Evolutionary conservation across 2,888 invertebrate species (phyloP), one percentile per base, ranked within the genome.

Genomic region (Orchesella flavescens): DNA sequence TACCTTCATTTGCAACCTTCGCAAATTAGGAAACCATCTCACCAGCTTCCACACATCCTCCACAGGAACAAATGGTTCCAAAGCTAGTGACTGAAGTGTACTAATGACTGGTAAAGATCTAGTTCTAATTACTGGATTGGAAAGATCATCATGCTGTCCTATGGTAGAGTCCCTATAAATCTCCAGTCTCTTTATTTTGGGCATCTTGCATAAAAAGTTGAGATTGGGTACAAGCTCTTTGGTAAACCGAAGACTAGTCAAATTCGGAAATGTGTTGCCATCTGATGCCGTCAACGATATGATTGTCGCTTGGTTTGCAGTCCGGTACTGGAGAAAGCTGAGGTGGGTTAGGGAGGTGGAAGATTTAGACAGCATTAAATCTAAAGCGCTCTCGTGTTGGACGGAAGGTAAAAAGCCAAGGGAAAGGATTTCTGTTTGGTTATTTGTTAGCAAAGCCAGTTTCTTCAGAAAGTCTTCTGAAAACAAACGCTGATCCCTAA

Each of bases 11-110:
- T 85, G 82, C 13, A 85, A 17, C 19, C 79, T 49, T 19, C n/a
- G n/a, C 34, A 85, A 19, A 49, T 82, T 73, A 0, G 82, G 82
- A 63, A 85, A 85, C 71, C 73, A 78, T 55, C 68, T 61, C 0
- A 57, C 63, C 15, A 85, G 13, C 24, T 79, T 85, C 69, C 78
- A 73, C 10, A 82, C 75, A 23, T 82, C 53, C 15, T 85, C 84
- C 10, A 65, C 44, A 0, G 82, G 74, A 2, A 82, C 44, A 21
- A 69, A 57, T 0, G 74, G 72, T 21, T 85, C 84, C 10, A 80
- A n/a, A 1, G 74, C 44, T 23, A 80, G 21, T 66, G 57, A 73
- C 34, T 46, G 49, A 10, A 80, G n/a, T n/a, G 23, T 17, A 1
- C 9, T 15, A 65, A 73, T 61, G 15, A 74, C 59, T 1, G 57